phyloP scores from a whole-genome alignment of 2,888 invertebrate species.

The Ectemnius continuus region DNA sequence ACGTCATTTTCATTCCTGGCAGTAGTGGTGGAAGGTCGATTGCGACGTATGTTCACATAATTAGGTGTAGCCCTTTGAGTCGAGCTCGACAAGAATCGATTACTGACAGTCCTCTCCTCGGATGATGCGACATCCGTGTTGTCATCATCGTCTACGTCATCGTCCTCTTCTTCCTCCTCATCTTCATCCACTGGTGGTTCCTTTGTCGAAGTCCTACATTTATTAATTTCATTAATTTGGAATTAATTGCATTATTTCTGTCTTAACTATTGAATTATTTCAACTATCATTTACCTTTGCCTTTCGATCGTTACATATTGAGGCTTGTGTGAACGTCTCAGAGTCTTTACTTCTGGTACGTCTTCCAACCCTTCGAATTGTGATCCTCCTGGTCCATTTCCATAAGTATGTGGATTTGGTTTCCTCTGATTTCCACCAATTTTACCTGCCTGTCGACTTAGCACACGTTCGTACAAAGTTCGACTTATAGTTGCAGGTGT shows the following conservation, averaged over 20 bases:
- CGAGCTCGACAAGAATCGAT: constrained; percentile 62
- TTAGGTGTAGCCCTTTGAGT: constrained; percentile 68
- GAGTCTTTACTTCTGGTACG: constrained; percentile 74
- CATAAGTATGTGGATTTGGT: constrained; percentile 67
- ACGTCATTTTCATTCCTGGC: constrained; percentile 59
- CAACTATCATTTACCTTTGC: constrained; percentile 79
- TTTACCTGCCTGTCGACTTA: constrained; percentile 77
- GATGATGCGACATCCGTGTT: constrained; percentile 77
- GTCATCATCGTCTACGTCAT: constrained; percentile 71
- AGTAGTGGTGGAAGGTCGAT: constrained; percentile 67
- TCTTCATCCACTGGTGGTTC: constrained; percentile 62
- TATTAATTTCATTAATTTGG: not conserved
- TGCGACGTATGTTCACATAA: constrained; percentile 73
- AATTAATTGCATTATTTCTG: not conserved
- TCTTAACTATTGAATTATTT: constrained; percentile 34
- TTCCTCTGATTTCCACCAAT: constrained; percentile 45
- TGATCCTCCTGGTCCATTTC: constrained; percentile 80
- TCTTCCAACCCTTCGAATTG: constrained; percentile 78
- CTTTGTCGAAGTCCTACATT: constrained; percentile 56
- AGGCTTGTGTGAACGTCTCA: constrained; percentile 79
- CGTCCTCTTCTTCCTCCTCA: constrained; percentile 66
- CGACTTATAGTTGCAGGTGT: constrained; percentile 86
- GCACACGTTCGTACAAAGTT: constrained; percentile 87
- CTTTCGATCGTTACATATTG: constrained; percentile 87
- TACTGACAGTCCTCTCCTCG: constrained; percentile 68